Percentiles rank a stretch among this genome's conserved stretches.
Evolutionary conservation across 2,113 vertebrate species (phyloP).

Genomic region (Paedocypris sp.): DNA sequence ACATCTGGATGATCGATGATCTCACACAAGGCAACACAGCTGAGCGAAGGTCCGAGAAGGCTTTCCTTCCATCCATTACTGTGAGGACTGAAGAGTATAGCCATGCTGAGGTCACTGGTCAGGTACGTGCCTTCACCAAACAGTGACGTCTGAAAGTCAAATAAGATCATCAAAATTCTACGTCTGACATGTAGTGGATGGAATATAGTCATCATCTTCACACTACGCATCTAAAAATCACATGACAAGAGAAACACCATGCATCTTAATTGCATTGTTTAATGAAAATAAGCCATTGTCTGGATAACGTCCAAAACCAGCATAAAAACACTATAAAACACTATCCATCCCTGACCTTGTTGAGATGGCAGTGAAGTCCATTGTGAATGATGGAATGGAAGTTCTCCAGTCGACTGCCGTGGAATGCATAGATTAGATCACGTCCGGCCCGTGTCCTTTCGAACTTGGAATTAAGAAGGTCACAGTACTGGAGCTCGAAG

Average conservation of each 20-base stretch:
- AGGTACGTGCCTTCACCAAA: constrained; percentile 97
- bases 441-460: constrained; percentile 73
- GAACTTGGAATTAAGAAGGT: constrained; percentile 77
- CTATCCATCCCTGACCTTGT: constrained; percentile 67
- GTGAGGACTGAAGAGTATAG: constrained; percentile 89
- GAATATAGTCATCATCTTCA: constrained; percentile 1
- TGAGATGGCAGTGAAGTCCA: constrained; percentile 91
- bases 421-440: constrained; percentile 88
- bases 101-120: constrained; percentile 95
- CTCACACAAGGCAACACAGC: constrained; percentile 92
- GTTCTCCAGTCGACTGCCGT: constrained; percentile 93
- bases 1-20: constrained; percentile 96
- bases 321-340: not conserved
- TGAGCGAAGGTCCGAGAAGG: constrained; percentile 74
- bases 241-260: not conserved
- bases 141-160: constrained; percentile 74
- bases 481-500: constrained; percentile 83
- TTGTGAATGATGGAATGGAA: constrained; percentile 97
- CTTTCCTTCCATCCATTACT: constrained; percentile 78
- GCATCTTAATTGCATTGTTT: not conserved
- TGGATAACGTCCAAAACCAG: not conserved
- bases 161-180: not conserved
- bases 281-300: not conserved
- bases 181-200: not conserved
- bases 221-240: constrained; percentile 1